Evolutionary conservation across 2,113 vertebrate genomes (phyloP).

Genomic region (Lota lota): DNA sequence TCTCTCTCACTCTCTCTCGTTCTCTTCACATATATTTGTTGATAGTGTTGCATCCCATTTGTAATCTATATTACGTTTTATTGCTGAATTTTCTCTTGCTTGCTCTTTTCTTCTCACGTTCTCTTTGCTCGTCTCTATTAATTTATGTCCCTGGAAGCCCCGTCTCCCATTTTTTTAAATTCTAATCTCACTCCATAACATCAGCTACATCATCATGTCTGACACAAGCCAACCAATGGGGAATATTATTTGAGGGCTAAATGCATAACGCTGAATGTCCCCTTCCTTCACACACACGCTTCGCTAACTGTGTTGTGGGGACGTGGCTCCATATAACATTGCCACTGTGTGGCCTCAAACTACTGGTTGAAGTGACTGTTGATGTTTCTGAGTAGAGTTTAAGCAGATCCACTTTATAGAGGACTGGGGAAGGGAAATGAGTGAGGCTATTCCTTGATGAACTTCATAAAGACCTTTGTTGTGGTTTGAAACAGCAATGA

Average conservation of each 20-base stretch:
- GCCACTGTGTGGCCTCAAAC: slow-evolving; percentile 62
- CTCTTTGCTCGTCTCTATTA: slow-evolving; percentile 12
- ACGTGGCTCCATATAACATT: slow-evolving; percentile 34
- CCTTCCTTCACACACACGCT: slow-evolving; percentile 1
- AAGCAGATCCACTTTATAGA: too few relatives aligned
- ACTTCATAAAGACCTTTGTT: too few relatives aligned
- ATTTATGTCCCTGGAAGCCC: slow-evolving; percentile 37
- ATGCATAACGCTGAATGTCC: too few relatives aligned
- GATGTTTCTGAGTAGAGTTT: slow-evolving; percentile 6
- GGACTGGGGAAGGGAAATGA: too few relatives aligned
- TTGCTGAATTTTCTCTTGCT: slow-evolving; percentile 19
- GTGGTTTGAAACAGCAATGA: too few relatives aligned
- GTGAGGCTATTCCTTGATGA: too few relatives aligned
- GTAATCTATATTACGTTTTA: slow-evolving; percentile 28
- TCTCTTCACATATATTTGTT: slow-evolving; percentile 41
- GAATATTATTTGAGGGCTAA: too few relatives aligned
- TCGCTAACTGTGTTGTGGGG: slow-evolving; percentile 16
- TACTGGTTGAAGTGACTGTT: slow-evolving; percentile 4
- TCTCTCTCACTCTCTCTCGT: slow-evolving; percentile 53
- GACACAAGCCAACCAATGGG: too few relatives aligned
- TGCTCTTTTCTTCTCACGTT: slow-evolving; percentile 26
- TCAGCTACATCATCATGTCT: background rate
- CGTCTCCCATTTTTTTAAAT: slow-evolving; percentile 20
- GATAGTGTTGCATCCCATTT: slow-evolving; percentile 31
- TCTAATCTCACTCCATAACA: slow-evolving; percentile 1